These are phyloP conservation scores for Lichenostomus cassidix DNA, from an alignment of 2,113 vertebrate genomes.

Conservation along the genomic window DNA sequence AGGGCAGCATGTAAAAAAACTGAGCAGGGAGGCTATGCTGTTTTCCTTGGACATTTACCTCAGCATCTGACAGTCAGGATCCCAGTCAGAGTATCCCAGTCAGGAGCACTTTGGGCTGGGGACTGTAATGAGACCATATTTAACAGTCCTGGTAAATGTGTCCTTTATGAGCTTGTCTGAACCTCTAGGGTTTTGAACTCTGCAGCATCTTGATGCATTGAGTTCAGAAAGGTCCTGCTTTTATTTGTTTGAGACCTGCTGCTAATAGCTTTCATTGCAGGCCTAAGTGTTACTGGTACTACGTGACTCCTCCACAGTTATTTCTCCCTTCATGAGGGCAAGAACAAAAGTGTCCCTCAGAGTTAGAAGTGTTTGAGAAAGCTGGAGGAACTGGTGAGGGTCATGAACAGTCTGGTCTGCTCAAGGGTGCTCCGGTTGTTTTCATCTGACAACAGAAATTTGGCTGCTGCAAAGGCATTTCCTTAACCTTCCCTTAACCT, in stretches of 20 bases:
- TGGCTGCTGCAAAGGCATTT: background rate
- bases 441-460: conserved; percentile 19
- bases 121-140: background rate
- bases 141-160: background rate
- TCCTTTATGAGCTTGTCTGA: background rate
- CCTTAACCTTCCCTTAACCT: conserved; percentile 31
- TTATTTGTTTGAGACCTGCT: background rate
- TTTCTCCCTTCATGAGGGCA: background rate
- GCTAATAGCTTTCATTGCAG: background rate
- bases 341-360: background rate
- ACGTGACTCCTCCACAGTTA: background rate
- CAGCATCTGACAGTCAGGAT: background rate
- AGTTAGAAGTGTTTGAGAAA: background rate
- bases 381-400: background rate
- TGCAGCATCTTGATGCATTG: background rate
- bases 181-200: background rate
- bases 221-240: background rate
- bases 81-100: background rate
- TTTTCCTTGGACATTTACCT: background rate
- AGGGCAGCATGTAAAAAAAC: background rate
- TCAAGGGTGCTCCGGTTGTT: background rate
- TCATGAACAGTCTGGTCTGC: background rate
- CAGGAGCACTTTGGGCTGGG: background rate
- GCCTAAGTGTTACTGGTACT: background rate
- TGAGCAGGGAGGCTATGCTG: background rate